Evolutionary conservation across 1,140 invertebrate species (phyloP), one percentile per base, ranked within the genome.

Genomic region (fruit fly (Drosophila melanogaster)): DNA sequence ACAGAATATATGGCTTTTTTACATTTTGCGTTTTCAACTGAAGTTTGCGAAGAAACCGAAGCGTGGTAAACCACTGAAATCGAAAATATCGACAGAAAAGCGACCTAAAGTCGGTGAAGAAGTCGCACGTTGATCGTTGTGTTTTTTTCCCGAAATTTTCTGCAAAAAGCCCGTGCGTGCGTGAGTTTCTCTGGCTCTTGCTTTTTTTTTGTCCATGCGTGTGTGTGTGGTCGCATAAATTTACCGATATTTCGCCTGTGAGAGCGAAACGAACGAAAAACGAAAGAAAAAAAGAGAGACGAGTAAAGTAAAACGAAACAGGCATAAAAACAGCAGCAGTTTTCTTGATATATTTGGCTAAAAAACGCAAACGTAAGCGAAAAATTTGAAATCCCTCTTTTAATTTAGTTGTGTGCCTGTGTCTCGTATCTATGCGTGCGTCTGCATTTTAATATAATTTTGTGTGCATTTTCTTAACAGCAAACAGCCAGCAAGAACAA

Each of bases 211-310:
- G 35, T 67, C 60, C 49, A 37, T 67, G 61, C 62, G 46, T 67
- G 73, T 60, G 64, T 71, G 61, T 73, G 71, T 50, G 62, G 44
- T 71, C 65, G 71, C 76, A 79, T 79, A 75, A 77, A 81, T 81
- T 81, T 85, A 86, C 81, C 81, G 81, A 87, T 85, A 87, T 85
- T 85, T 86, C 56, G 70, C 62, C 60, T 59, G 46, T 49, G 44
- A 47, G 33, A 66, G 51, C 60, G 19, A 78, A 54, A 61, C 77
- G 67, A 50, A 26, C 47, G 40, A 75, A 50, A 65, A 24, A 57
- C 46, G 35, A 40, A 64, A 74, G n/a, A 55, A 56, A 74, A 22
- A 51, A 73, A 57, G 44, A 40, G 19, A 61, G 44, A 47, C 37
- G 24, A 53, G 43, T 24, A 15, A 37, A 46, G 24, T 17, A 17